Conservation (phyloP, 1,140 invertebrate genomes). For the Zaprionus ornatus region DNA sequence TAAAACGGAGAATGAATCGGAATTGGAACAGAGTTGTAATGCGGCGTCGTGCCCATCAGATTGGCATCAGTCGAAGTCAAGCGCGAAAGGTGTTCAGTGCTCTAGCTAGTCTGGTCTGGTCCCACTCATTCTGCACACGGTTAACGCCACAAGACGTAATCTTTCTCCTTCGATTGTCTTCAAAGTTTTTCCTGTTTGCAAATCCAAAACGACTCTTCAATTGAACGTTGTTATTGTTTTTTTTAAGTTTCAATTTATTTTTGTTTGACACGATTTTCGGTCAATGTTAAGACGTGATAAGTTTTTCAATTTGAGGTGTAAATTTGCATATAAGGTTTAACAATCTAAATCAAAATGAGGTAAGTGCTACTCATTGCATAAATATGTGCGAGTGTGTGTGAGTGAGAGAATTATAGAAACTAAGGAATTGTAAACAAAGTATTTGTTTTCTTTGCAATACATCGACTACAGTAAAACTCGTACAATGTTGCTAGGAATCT, state of each 20-base stretch:
- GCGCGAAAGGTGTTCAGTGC: constrained; percentile 47
- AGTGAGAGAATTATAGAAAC: not conserved
- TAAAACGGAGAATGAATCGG: constrained; percentile 8
- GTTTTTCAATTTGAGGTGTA: constrained; percentile 13
- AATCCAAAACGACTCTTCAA: not conserved
- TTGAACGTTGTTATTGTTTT: not conserved
- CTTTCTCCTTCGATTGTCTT: not conserved
- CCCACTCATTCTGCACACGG: not conserved
- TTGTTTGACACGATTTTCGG: constrained; percentile 9
- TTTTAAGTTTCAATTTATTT: constrained; percentile 5
- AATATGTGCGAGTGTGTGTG: not conserved
- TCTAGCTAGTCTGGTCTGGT: not conserved
- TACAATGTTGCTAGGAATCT: not conserved
- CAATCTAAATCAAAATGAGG: constrained; percentile 21
- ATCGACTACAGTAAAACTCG: not conserved
- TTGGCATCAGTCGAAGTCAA: constrained; percentile 40
- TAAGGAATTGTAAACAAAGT: not conserved
- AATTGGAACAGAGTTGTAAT: constrained; percentile 60
- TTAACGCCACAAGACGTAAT: not conserved
- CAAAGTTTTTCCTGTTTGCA: not conserved
- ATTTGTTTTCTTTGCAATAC: not conserved
- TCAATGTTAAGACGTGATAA: constrained; percentile 29
- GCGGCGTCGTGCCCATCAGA: constrained; percentile 14
- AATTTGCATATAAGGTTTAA: constrained; percentile 3
- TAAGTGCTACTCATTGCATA: constrained; percentile 16